Conservation (phyloP, 2,888 invertebrate species). For the Ophioninae sp. region DNA sequence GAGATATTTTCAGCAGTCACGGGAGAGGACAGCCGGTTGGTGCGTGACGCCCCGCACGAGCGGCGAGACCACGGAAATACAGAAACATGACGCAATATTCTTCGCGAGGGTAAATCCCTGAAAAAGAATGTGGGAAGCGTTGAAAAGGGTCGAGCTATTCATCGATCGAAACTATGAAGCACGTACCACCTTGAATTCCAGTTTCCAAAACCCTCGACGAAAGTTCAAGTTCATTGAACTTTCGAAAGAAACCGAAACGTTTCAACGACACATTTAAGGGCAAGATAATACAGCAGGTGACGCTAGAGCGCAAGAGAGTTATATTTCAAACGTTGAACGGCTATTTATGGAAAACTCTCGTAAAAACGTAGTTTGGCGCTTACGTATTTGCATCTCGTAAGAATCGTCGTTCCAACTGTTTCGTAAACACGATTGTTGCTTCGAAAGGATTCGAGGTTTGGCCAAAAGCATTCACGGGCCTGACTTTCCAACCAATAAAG, state of each 20-base stretch:
- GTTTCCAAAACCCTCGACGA: not conserved
- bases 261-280: not conserved
- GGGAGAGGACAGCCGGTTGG: conserved; percentile 11
- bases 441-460: no score
- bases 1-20: conserved; percentile 58
- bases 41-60: conserved; percentile 8
- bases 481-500: no score
- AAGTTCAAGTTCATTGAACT: not conserved
- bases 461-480: no score
- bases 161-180: not conserved
- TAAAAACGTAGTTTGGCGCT: no score
- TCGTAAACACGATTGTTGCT: no score
- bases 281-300: not conserved
- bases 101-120: conserved; percentile 4
- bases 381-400: no score
- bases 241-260: not conserved
- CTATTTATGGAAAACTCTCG: no score
- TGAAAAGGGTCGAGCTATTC: not conserved
- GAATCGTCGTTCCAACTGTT: no score
- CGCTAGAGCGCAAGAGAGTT: no score
- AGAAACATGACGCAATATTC: conserved; percentile 42
- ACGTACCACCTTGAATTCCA: not conserved
- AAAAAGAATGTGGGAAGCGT: conserved; percentile 21
- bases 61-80: conserved; percentile 18
- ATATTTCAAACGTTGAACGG: no score